phyloP scores from a whole-genome alignment of 2,797 vertebrate genomes.

The Sebastes itinus region DNA sequence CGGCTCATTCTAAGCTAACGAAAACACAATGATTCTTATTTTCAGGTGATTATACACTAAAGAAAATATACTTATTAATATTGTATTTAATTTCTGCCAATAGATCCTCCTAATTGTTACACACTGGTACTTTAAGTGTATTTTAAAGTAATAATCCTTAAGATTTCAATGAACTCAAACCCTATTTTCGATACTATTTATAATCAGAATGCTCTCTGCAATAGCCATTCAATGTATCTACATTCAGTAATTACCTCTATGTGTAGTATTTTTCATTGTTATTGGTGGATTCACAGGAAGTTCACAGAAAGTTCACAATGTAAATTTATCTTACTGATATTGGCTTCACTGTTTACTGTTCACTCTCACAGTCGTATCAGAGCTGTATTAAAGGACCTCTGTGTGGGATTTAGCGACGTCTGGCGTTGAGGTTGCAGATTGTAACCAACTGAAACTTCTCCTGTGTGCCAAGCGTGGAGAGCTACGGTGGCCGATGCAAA shows the following conservation, averaged over 20 bases:
- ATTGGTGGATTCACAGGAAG: background rate
- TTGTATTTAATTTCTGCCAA: too few relatives aligned
- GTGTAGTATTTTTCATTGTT: background rate
- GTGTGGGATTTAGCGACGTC: background rate
- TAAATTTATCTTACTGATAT: background rate
- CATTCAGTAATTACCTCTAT: background rate
- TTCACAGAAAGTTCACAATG: background rate
- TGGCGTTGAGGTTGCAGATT: background rate
- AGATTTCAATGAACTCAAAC: background rate
- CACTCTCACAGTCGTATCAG: background rate
- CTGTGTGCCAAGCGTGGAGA: background rate
- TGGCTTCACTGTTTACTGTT: background rate
- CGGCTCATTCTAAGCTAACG: too few relatives aligned
- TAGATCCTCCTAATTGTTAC: background rate
- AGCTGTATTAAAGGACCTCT: background rate
- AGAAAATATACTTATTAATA: too few relatives aligned
- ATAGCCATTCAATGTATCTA: background rate
- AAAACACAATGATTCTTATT: too few relatives aligned
- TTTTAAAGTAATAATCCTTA: background rate
- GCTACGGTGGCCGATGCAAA: background rate
- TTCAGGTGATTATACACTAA: too few relatives aligned
- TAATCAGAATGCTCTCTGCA: background rate
- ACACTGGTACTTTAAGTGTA: background rate
- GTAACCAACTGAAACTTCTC: background rate
- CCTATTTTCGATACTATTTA: background rate